Evolutionary conservation across 1,140 invertebrate genomes (phyloP).

Genomic region (Atopsyche davidsoni): DNA sequence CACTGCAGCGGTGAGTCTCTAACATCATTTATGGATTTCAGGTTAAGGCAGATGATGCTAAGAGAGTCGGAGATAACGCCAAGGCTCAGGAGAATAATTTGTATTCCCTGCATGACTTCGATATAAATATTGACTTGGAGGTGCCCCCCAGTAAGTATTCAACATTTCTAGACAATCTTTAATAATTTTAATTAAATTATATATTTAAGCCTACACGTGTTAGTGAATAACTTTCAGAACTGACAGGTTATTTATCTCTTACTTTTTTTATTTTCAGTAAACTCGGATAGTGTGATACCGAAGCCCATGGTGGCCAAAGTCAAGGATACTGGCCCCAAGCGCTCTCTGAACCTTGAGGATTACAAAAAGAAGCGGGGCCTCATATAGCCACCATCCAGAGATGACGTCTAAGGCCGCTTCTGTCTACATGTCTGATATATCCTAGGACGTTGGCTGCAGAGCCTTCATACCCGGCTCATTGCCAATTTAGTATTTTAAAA

Average conservation of each 20-base stretch:
- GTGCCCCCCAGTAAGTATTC: slow-evolving; percentile 68
- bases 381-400: no score
- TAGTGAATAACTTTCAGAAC: no score
- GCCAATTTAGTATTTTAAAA: no score
- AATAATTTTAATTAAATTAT: neutral
- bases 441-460: no score
- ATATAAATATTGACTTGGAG: slow-evolving; percentile 91
- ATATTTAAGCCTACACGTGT: neutral
- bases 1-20: slow-evolving; percentile 5
- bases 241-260: neutral
- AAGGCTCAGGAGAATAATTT: slow-evolving; percentile 64
- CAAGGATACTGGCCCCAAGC: slow-evolving; percentile 73
- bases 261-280: slow-evolving; percentile 49
- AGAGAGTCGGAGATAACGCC: slow-evolving; percentile 33
- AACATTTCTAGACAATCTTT: no score
- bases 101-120: slow-evolving; percentile 93
- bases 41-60: slow-evolving; percentile 28
- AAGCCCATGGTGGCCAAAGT: slow-evolving; percentile 62
- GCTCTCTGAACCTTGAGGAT: slow-evolving; percentile 92
- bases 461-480: no score
- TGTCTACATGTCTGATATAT: no score
- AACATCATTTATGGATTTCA: slow-evolving; percentile 9
- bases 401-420: no score
- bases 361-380: slow-evolving; percentile 95
- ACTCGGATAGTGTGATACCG: slow-evolving; percentile 65